Evolutionary conservation across 2,888 invertebrate genomes (phyloP).

Genomic region (Temnothorax rugatulus): DNA sequence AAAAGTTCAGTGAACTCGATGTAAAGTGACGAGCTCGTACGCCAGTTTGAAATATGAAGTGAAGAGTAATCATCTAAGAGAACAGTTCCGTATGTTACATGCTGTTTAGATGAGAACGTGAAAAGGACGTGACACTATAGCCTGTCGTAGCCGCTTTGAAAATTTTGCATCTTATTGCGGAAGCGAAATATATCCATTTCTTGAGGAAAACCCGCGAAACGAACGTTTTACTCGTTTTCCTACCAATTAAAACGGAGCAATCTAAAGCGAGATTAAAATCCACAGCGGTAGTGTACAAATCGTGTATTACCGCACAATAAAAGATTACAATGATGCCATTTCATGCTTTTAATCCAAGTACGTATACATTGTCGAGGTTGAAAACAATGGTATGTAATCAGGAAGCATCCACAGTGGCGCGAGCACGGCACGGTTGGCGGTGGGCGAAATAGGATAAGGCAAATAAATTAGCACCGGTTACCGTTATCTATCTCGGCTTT

Average conservation of each 20-base stretch:
- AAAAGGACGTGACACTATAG: background rate
- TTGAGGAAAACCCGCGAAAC: background rate
- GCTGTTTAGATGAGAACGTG: constrained; percentile 48
- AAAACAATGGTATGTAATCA: constrained; percentile 62
- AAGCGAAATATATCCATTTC: background rate
- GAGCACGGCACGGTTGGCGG: constrained; percentile 18
- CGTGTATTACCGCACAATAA: constrained; percentile 42
- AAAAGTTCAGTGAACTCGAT: constrained; percentile 59
- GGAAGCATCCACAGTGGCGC: constrained; percentile 52
- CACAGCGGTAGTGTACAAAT: constrained; percentile 37
- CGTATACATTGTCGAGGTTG: constrained; percentile 37
- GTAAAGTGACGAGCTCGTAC: constrained; percentile 62
- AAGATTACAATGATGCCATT: constrained; percentile 50
- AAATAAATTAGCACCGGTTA: constrained; percentile 71
- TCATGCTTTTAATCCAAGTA: constrained; percentile 49
- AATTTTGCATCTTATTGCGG: constrained; percentile 11
- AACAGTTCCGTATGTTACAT: constrained; percentile 62
- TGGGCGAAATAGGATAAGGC: constrained; percentile 57
- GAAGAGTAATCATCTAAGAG: constrained; percentile 60
- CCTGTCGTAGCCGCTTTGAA: background rate
- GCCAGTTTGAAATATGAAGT: constrained; percentile 59
- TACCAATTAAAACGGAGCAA: constrained; percentile 13
- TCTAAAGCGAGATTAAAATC: constrained; percentile 36
- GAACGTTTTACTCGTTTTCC: background rate
- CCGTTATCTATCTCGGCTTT: constrained; percentile 67